These are phyloP conservation scores for Physella acuta DNA, from an alignment of 1,140 invertebrate species.

Conservation along the genomic window DNA sequence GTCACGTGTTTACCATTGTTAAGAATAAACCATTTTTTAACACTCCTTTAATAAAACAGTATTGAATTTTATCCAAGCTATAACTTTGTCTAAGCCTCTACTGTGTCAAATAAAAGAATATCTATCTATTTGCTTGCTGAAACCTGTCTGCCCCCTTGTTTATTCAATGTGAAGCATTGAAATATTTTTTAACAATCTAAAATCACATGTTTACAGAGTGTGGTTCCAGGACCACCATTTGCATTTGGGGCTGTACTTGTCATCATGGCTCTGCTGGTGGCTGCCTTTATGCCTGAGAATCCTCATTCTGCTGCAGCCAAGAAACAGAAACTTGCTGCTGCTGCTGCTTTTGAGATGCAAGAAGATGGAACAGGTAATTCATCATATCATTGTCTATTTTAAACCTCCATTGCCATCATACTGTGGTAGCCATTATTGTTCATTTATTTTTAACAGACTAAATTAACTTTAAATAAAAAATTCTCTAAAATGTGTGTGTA, in stretches of 20 bases:
- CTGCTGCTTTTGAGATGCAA: constrained; percentile 24
- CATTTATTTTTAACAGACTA: background rate
- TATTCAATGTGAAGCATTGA: too few species aligned
- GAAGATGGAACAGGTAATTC: constrained; percentile 28
- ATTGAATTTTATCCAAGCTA: too few species aligned
- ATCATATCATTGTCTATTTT: background rate
- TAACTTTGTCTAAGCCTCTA: too few species aligned
- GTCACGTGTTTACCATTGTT: too few species aligned
- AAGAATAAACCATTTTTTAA: too few species aligned
- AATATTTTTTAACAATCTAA: too few species aligned
- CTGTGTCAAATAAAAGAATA: too few species aligned
- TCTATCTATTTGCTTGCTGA: too few species aligned
- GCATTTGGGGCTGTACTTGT: constrained; percentile 96
- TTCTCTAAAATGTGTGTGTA: too few species aligned
- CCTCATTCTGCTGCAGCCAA: constrained; percentile 36
- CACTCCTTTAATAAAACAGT: too few species aligned
- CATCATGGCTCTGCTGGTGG: constrained; percentile 89
- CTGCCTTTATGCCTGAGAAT: constrained; percentile 83
- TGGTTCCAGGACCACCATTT: constrained; percentile 99
- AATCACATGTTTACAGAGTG: too few species aligned
- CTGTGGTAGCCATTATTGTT: background rate
- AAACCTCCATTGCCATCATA: background rate
- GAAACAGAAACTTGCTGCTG: constrained; percentile 15
- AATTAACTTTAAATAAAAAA: background rate
- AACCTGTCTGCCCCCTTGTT: too few species aligned